A percentile compares a stretch with the other conserved stretches of the same genome.
These are phyloP conservation scores for Cancer borealis DNA, from an alignment of 2,888 invertebrate species.

Conservation along the genomic window DNA sequence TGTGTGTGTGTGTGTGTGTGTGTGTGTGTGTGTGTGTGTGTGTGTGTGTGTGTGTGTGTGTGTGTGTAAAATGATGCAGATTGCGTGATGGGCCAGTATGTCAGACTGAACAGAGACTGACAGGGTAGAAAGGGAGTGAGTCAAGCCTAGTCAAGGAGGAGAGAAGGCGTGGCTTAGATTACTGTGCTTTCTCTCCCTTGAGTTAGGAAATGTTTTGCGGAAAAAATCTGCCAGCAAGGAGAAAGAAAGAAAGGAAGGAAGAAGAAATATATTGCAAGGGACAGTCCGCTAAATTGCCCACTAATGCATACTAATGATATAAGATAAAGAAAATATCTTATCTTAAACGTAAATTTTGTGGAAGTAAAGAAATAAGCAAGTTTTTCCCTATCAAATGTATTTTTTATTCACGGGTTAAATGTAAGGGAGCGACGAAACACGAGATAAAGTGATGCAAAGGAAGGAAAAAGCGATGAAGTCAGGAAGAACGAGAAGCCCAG, in stretches of 20 bases:
- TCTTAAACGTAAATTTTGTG: neutral
- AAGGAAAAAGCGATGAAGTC: neutral
- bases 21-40: neutral
- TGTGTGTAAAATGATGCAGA: neutral
- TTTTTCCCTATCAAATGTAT: neutral
- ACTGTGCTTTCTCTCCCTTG: neutral
- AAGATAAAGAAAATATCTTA: neutral
- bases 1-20: constrained; percentile 26
- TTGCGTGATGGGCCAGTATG: neutral
- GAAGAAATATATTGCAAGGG: neutral
- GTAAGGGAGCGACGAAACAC: neutral
- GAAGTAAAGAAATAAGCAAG: neutral
- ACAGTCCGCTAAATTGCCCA: neutral
- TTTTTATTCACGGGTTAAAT: neutral
- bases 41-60: neutral
- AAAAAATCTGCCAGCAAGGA: neutral
- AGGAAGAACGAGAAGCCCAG: neutral
- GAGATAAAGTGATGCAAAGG: neutral
- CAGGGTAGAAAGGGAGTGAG: neutral
- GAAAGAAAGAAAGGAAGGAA: neutral
- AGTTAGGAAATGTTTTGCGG: neutral
- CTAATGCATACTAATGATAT: constrained; percentile 8
- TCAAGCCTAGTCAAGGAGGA: neutral
- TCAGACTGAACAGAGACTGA: no score
- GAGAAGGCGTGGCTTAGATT: neutral